Evolutionary conservation across 2,113 vertebrate species (phyloP).

Genomic region (Rhinopithecus roxellana): DNA sequence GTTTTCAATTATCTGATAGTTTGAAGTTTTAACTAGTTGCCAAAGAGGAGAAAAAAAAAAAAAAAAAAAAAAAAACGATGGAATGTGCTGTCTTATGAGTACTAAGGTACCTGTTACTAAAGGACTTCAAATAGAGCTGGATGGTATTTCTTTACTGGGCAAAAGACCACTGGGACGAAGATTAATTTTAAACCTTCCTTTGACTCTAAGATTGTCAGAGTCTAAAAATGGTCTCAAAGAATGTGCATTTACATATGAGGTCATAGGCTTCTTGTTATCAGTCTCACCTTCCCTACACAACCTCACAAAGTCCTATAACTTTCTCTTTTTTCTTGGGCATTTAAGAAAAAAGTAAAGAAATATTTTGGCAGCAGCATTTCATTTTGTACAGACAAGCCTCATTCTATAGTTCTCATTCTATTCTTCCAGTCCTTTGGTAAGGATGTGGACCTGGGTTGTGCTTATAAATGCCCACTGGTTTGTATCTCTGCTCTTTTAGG

Average conservation of each 20-base stretch:
- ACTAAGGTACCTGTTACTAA: conserved; percentile 2
- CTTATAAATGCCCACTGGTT: not conserved
- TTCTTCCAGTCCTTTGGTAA: not conserved
- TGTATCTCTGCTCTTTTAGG: not conserved
- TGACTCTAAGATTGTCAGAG: not conserved
- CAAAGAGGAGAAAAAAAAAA: conserved; percentile 6
- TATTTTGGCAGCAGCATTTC: conserved; percentile 16
- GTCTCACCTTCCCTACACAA: not conserved
- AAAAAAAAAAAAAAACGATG: not conserved
- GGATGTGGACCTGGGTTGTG: not conserved
- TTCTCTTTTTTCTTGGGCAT: not conserved
- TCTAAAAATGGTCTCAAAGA: conserved; percentile 23
- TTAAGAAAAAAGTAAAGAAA: not conserved
- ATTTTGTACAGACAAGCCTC: not conserved
- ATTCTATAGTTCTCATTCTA: not conserved
- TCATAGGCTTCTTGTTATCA: not conserved
- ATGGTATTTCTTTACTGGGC: not conserved
- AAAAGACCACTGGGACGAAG: not conserved
- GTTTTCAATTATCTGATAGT: not conserved
- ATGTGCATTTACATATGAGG: not conserved
- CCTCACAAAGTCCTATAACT: not conserved
- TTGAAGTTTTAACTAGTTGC: conserved; percentile 7
- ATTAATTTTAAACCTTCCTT: conserved; percentile 17
- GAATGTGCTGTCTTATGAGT: not conserved
- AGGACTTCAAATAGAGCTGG: not conserved